Percentiles rank a stretch among this genome's conserved stretches.
Conservation (phyloP, 2,888 invertebrate species). For the Patella ulyssiponensis region DNA sequence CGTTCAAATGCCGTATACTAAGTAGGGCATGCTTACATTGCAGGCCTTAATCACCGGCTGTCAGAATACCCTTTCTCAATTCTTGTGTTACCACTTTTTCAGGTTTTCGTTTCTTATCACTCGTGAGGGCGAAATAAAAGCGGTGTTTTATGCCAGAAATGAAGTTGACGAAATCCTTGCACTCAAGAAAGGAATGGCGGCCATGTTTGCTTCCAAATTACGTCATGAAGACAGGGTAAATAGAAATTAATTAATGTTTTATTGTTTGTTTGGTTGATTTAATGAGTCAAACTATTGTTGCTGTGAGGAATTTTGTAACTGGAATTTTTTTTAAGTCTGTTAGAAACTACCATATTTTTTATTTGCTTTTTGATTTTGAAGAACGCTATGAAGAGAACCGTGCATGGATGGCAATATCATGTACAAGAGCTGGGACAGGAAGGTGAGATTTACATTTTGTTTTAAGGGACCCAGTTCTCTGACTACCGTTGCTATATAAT, state of each 20-base stretch:
- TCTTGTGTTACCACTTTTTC: not conserved
- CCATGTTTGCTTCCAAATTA: constrained; percentile 42
- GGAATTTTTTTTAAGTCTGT: too few species aligned
- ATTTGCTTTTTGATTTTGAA: not conserved
- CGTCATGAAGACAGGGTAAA: constrained; percentile 41
- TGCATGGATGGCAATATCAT: constrained; percentile 38
- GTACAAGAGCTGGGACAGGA: constrained; percentile 44
- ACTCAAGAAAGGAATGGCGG: constrained; percentile 52
- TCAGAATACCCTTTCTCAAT: too few species aligned
- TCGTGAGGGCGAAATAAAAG: constrained; percentile 33
- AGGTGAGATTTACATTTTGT: constrained; percentile 30
- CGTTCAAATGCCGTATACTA: too few species aligned
- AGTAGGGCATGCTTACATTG: too few species aligned
- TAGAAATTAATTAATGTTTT: too few species aligned
- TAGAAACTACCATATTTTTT: not conserved
- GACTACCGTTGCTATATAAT: too few species aligned
- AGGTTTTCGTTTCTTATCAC: constrained; percentile 50
- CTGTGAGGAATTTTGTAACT: too few species aligned
- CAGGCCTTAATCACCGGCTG: too few species aligned
- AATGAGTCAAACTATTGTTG: too few species aligned
- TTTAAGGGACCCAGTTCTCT: too few species aligned
- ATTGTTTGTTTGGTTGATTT: too few species aligned
- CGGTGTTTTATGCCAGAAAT: constrained; percentile 36
- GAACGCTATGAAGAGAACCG: not conserved
- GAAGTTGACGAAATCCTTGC: constrained; percentile 41